Evolutionary conservation across 2,113 vertebrate species (phyloP), one percentile per base, ranked within the genome.

Genomic region (Anser brachyrhynchus): DNA sequence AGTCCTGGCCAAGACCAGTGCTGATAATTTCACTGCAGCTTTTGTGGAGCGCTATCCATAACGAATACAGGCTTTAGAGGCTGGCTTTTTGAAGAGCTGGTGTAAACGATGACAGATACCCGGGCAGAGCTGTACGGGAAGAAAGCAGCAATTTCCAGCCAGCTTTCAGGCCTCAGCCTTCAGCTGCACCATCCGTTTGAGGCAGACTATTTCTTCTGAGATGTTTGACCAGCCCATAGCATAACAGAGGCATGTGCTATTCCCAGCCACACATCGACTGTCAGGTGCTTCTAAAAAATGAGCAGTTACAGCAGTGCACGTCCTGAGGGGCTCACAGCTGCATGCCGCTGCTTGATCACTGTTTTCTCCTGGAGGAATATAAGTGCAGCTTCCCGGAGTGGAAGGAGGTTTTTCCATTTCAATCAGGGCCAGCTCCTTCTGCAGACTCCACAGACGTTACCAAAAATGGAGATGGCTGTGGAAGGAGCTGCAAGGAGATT

Each of bases 271-370:
- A 51, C 35, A 33, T 5, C 8, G n/a, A 33, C 5, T 9, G 37
- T 13, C 23, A 39, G 62, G 29, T 26, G 18, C 69, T 59, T 74
- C 33, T 17, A 5, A 84, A 84, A 65, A 64, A 9, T 9, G 8
- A 58, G 20, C 55, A 11, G 21, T 18, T 44, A 85, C 22, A 62
- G 33, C 10, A 51, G 76, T 23, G 44, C 43, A 59, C 17, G 2
- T 54, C 57, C 70, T 70, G 58, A 9, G 20, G 67, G 52, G 41
- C 66, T 33, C 85, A 22, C 3, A 28, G 52, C 52, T 73, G 73
- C 66, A 35, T 1, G 0, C 29, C 33, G 52, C 41, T 1, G 0
- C 23, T 33, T 16, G 65, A 33, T 61, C 9, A 0, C 1, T 55
- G 55, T 49, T 79, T 79, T 20, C 73, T 67, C 41, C 79, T 51